Evolutionary conservation across 2,113 vertebrate species (phyloP).

Genomic region (Mobula birostris): DNA sequence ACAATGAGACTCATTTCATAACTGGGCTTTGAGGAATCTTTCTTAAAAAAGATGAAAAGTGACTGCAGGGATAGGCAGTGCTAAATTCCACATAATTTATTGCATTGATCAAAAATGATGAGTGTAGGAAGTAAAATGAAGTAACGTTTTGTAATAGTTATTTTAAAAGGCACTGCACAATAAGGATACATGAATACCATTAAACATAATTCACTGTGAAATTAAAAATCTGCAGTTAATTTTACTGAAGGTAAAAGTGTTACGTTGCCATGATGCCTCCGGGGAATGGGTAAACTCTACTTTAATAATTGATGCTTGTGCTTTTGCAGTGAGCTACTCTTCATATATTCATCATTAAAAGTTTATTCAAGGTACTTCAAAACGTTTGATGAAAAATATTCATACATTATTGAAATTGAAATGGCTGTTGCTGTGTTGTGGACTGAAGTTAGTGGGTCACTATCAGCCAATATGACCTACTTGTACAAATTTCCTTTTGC

Average conservation of each 20-base stretch:
- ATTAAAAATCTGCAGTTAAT: constrained; percentile 36
- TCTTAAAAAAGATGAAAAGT: constrained; percentile 17
- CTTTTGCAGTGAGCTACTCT: not conserved
- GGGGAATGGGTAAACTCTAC: not conserved
- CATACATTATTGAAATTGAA: too few relatives aligned
- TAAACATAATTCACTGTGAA: constrained; percentile 37
- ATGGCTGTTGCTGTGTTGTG: not conserved
- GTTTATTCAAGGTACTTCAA: not conserved
- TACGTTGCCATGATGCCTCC: not conserved
- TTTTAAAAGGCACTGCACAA: constrained; percentile 10
- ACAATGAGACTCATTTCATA: not conserved
- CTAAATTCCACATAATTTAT: not conserved
- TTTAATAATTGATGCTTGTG: not conserved
- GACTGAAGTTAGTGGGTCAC: not conserved
- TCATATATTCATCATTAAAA: not conserved
- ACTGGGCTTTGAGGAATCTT: not conserved
- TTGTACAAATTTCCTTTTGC: not conserved
- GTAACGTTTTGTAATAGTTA: constrained; percentile 7
- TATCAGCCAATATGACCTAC: not conserved
- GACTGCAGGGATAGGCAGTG: not conserved
- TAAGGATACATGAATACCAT: not conserved
- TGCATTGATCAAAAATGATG: constrained; percentile 30
- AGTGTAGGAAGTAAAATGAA: constrained; percentile 8
- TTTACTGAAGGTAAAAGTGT: constrained; percentile 22
- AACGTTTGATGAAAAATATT: not conserved